Base-by-base conservation (phyloP, 2,888 invertebrate genomes). In the Boloria selene region DNA sequence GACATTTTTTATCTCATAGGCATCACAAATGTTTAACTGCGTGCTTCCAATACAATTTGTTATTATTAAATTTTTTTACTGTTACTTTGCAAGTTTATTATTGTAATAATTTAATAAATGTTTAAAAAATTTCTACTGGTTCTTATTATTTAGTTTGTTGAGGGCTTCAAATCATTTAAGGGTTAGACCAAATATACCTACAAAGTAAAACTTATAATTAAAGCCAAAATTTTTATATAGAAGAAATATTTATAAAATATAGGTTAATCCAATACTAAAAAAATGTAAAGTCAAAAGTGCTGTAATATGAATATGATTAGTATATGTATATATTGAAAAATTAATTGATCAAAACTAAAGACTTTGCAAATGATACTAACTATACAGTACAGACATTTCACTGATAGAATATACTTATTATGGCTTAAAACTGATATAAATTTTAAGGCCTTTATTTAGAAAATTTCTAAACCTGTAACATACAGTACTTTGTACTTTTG, bases 81-180 rank as follows among this genome's bases (percentile, higher is more conserved):
- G 63, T 69, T 69, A 63, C 47, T 68, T 70, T 70, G 49, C 61
- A 68, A 60, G 49, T 67, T 65, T 70, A 50, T 70, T 65, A 45
- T 22, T 61, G 5, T 54, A 42, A 55, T 54, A 63, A 64, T 62
- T 62, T 59, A 65, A 70, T 68, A 65, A 63, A 70, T 61, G 61
- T 62, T 66, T 60, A 61, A 38, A 42, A 54, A 52, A 22, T 61
- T 53, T 47, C 18, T 22, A 17, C 45, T 22, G 38, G 42, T 50
- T 54, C 55, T 1, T 22, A 45, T 45, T 45, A 1, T 13, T 55
- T 55, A 14, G 4, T 18, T 42, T n/a, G 2, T 52, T 13, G 3
- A 7, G 10, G n/a, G 2, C 3, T 49, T 16, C 7, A 2, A 2
- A 49, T 16, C 7, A 3, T 49, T 49, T 16, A 49, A 49, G 16